A percentile compares a stretch with the other conserved stretches of the same genome.
These are phyloP conservation scores for Andricus grossulariae DNA, from an alignment of 1,140 invertebrate genomes.

Conservation along the genomic window DNA sequence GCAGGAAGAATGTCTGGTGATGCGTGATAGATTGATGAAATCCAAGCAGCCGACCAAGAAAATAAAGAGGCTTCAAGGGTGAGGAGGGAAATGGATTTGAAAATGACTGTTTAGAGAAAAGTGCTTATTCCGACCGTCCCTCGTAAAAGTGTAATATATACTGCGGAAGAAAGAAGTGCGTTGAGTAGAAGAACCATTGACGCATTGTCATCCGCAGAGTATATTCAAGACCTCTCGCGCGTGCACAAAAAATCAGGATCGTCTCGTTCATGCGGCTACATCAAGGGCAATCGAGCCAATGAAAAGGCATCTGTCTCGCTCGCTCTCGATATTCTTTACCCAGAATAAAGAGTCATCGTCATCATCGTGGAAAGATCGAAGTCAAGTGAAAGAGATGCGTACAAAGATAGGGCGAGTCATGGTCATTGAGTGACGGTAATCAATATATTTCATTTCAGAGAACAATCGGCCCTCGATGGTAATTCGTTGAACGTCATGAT, in stretches of 20 bases:
- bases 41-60: too few species aligned
- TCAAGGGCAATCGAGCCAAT: constrained; percentile 54
- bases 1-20: too few species aligned
- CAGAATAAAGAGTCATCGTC: constrained; percentile 57
- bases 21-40: too few species aligned
- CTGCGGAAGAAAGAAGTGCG: neutral
- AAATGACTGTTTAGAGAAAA: too few species aligned
- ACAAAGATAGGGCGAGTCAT: constrained; percentile 44
- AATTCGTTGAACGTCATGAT: constrained; percentile 41
- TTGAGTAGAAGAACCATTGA: constrained; percentile 4
- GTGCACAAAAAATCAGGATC: constrained; percentile 39
- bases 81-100: too few species aligned
- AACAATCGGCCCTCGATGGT: constrained; percentile 51
- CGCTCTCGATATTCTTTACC: neutral
- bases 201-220: constrained; percentile 50
- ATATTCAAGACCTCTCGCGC: constrained; percentile 56
- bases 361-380: constrained; percentile 44
- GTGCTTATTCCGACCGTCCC: too few species aligned
- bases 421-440: constrained; percentile 54
- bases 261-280: constrained; percentile 61
- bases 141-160: too few species aligned
- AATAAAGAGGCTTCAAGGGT: too few species aligned
- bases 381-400: constrained; percentile 53
- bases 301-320: constrained; percentile 36
- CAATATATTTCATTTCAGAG: constrained; percentile 60